Evolutionary conservation across 53 echinoderm and acorn worm species (phyloP).

Genomic region (Mesocentrotus franciscanus): DNA sequence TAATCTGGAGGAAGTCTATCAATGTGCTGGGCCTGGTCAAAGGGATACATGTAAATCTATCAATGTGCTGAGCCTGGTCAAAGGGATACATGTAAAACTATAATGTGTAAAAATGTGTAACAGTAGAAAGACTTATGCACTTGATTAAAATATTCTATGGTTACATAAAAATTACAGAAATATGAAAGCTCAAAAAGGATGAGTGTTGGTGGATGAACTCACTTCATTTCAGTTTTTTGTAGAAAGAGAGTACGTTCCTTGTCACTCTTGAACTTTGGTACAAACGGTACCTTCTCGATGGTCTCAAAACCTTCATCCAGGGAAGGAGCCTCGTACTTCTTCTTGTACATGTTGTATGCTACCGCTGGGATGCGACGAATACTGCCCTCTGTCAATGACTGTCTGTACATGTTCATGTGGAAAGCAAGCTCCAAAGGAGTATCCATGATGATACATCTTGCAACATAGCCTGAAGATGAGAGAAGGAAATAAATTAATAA

Average conservation of each 20-base stretch:
- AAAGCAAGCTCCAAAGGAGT: constrained; percentile 83
- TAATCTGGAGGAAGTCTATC: not conserved
- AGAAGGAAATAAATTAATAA: not conserved
- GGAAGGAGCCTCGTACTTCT: constrained; percentile 78
- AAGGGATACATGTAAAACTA: not conserved
- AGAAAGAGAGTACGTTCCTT: constrained; percentile 76
- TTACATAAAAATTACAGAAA: not conserved
- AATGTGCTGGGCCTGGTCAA: not conserved
- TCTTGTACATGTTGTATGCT: constrained; percentile 89
- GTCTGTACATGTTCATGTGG: constrained; percentile 88
- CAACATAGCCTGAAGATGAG: constrained; percentile 71
- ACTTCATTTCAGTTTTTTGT: constrained; percentile 82
- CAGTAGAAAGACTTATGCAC: not conserved
- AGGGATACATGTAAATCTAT: not conserved
- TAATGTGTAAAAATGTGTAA: not conserved
- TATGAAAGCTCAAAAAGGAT: not conserved
- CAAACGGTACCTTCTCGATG: constrained; percentile 77
- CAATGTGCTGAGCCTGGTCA: not conserved
- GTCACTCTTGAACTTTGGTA: constrained; percentile 77
- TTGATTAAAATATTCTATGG: not conserved
- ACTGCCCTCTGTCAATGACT: constrained; percentile 80
- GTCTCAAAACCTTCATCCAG: constrained; percentile 78
- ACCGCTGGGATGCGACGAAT: constrained; percentile 83
- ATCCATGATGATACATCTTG: constrained; percentile 84
- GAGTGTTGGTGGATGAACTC: not conserved